These are phyloP conservation scores for Grus americana DNA, from an alignment of 2,113 vertebrate species.

Conservation along the genomic window DNA sequence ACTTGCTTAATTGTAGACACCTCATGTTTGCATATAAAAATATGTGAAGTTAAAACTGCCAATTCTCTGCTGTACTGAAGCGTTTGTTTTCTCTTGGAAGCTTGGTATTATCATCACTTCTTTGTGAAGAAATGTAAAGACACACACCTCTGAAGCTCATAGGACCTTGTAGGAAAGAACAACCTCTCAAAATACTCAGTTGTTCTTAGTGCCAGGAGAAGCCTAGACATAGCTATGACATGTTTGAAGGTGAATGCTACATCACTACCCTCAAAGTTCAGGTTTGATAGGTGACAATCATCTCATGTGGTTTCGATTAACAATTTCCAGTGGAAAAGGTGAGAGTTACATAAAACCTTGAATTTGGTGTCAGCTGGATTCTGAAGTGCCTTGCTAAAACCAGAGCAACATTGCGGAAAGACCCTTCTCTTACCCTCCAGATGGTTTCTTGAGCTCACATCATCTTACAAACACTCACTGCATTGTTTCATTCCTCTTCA, in stretches of 20 bases:
- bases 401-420: not conserved
- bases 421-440: not conserved
- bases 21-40: not conserved
- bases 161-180: not conserved
- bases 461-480: not conserved
- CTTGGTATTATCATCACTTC: not conserved
- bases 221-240: not conserved
- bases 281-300: no score
- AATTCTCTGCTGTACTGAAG: not conserved
- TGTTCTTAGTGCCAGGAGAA: not conserved
- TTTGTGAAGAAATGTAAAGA: not conserved
- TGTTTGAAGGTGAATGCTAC: not conserved
- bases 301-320: no score
- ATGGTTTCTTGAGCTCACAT: not conserved
- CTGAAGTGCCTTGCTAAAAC: no score
- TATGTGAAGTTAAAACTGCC: not conserved
- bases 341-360: no score
- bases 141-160: not conserved
- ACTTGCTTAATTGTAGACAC: not conserved
- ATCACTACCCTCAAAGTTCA: not conserved
- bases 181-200: not conserved
- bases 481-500: not conserved
- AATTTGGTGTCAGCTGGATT: no score
- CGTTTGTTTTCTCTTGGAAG: not conserved
- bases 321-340: no score